Conservation (phyloP, 2,797 vertebrate species). For the Hozukius guyotensis region DNA sequence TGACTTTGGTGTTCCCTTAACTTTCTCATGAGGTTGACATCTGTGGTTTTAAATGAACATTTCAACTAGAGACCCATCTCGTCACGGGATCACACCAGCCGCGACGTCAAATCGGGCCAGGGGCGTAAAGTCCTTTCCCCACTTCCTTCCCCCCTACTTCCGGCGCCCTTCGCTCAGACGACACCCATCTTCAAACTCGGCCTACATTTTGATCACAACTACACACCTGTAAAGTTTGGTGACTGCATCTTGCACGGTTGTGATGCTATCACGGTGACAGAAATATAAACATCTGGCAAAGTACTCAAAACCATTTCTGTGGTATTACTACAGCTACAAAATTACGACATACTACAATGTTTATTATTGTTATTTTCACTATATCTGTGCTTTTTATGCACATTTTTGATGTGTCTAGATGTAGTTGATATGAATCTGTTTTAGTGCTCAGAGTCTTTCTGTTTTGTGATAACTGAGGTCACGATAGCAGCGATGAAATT, state of each 20-base stretch:
- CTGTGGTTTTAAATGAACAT: no score
- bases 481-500: background rate
- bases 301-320: accelerated
- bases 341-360: background rate
- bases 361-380: background rate
- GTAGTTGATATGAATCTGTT: background rate
- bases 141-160: no score
- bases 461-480: background rate
- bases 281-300: background rate
- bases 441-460: background rate
- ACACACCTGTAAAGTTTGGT: no score
- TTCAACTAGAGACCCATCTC: background rate
- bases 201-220: no score
- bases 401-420: background rate
- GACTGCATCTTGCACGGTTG: no score
- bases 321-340: no score
- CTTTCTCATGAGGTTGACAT: no score
- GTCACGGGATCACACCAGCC: no score
- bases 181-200: no score
- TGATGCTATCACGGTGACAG: no score
- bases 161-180: accelerated
- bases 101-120: accelerated
- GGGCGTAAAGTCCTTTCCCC: no score
- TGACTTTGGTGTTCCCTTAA: no score
- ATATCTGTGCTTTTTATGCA: background rate